Conservation (phyloP, 2,113 vertebrate species). For the Chaetodon auriga region DNA sequence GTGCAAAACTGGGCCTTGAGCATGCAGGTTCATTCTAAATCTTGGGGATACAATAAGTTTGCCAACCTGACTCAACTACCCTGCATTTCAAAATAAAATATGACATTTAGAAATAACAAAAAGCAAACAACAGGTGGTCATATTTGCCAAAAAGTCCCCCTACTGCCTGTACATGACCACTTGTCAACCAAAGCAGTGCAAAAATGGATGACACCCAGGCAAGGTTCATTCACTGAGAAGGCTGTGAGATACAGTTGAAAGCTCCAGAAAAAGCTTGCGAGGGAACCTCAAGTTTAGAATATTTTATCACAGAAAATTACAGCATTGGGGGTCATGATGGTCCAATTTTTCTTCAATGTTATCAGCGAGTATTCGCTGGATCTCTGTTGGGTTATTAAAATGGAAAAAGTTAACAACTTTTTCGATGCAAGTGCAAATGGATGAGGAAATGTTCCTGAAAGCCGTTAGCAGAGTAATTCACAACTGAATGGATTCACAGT, state of each 20-base stretch:
- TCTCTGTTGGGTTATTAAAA: not conserved
- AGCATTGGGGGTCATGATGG: not conserved
- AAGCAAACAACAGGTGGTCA: too few relatives aligned
- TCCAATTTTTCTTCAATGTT: not conserved
- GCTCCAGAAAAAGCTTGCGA: not conserved
- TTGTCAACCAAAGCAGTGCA: not conserved
- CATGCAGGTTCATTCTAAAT: too few relatives aligned
- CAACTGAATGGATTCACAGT: constrained; percentile 25
- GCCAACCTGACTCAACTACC: too few relatives aligned
- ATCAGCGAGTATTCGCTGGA: not conserved
- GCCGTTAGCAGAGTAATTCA: constrained; percentile 50
- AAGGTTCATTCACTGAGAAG: too few relatives aligned
- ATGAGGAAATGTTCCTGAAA: constrained; percentile 23
- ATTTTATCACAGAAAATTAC: not conserved
- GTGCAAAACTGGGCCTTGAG: too few relatives aligned
- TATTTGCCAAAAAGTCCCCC: too few relatives aligned
- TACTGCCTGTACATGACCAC: too few relatives aligned
- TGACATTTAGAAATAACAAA: too few relatives aligned
- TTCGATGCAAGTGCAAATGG: not conserved
- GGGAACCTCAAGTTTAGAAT: not conserved
- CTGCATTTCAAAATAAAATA: too few relatives aligned
- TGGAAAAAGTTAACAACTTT: not conserved
- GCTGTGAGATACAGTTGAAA: not conserved
- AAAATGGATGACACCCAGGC: not conserved
- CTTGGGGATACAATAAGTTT: too few relatives aligned